Conservation (phyloP, 2,797 vertebrate species). For the Saguinus oedipus region DNA sequence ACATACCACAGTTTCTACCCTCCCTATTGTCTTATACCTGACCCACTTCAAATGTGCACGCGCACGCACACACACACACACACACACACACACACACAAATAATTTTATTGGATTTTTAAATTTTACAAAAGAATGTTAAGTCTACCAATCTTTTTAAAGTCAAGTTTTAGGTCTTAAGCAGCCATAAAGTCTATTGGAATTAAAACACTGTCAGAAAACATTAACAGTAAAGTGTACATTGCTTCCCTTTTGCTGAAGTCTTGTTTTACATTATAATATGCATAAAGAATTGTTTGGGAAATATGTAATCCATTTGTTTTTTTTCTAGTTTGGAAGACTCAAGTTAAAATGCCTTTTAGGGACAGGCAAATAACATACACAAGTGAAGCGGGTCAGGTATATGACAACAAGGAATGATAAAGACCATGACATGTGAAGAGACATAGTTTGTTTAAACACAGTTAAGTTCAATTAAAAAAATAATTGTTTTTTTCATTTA, state of each 20-base stretch:
- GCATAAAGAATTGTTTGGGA: neutral
- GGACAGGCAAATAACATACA: neutral
- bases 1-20: neutral
- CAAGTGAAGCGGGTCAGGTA: neutral
- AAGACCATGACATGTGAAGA: neutral
- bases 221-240: neutral
- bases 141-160: neutral
- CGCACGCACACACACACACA: fast-evolving
- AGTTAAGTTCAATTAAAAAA: neutral
- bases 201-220: neutral
- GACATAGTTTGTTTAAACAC: neutral
- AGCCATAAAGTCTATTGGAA: neutral
- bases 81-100: neutral
- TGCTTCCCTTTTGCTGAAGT: neutral
- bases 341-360: neutral
- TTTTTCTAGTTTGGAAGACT: neutral
- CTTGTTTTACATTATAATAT: neutral
- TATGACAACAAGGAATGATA: neutral
- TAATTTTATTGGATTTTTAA: neutral
- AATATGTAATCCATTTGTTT: neutral
- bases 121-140: neutral
- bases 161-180: neutral
- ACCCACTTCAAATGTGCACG: neutral
- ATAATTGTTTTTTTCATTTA: neutral
- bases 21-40: neutral